These are phyloP conservation scores for Contarinia nasturtii DNA, from an alignment of 1,140 invertebrate species.

Conservation along the genomic window DNA sequence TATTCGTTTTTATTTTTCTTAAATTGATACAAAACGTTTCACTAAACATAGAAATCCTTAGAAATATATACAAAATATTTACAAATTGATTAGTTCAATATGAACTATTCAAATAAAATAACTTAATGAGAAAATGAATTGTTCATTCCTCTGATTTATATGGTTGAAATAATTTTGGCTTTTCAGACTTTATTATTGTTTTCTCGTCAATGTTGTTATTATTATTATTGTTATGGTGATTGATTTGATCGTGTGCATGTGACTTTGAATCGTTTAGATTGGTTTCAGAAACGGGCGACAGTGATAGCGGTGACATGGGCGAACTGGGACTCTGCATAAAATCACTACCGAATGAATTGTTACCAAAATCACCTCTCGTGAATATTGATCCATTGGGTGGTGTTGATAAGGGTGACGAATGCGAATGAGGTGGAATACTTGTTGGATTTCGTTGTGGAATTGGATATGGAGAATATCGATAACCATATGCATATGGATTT, in stretches of 20 bases:
- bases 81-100: too few relatives aligned
- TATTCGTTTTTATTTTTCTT: too few relatives aligned
- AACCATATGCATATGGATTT: conserved; percentile 21
- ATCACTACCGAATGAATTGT: conserved; percentile 1
- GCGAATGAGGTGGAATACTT: conserved; percentile 17
- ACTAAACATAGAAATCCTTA: too few relatives aligned
- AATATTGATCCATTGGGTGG: conserved; percentile 5
- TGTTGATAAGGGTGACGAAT: conserved; percentile 20
- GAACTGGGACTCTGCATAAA: conserved; percentile 18
- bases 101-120: too few relatives aligned
- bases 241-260: conserved; percentile 16
- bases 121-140: too few relatives aligned
- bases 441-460: conserved; percentile 16
- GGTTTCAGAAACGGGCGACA: conserved; percentile 19
- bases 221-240: conserved; percentile 8
- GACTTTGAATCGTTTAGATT: conserved; percentile 19
- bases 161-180: conserved; percentile 46
- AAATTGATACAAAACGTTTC: too few relatives aligned
- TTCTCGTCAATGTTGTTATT: conserved; percentile 13
- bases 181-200: conserved; percentile 19
- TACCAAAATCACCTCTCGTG: conserved; percentile 7
- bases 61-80: too few relatives aligned
- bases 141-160: conserved; percentile 35
- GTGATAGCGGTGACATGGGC: conserved; percentile 21
- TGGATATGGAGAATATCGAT: conserved; percentile 25